Percentiles rank a stretch among this genome's conserved stretches.
phyloP scores from a whole-genome alignment of 2,888 invertebrate genomes.

The Noctuana brunneofusca region DNA sequence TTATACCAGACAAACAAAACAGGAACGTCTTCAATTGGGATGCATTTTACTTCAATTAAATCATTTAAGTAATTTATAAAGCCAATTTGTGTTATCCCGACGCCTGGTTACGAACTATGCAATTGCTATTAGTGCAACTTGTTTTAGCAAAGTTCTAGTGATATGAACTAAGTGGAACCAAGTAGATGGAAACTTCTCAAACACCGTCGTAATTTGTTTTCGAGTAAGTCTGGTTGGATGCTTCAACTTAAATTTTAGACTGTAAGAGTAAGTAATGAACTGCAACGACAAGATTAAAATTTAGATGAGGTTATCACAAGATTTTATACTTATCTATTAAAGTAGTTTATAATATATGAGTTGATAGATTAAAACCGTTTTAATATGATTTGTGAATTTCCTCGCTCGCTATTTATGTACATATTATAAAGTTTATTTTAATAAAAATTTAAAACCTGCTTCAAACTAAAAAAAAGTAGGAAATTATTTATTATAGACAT shows the following conservation, averaged over 20 bases:
- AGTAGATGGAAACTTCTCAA: constrained; percentile 8
- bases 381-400: neutral
- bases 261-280: neutral
- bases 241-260: neutral
- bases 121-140: constrained; percentile 11
- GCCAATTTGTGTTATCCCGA: neutral
- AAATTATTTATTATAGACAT: too few species aligned
- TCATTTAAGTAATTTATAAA: neutral
- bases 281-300: neutral
- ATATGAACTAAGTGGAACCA: constrained; percentile 7
- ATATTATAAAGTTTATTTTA: too few species aligned
- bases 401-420: neutral
- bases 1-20: neutral
- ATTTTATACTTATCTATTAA: neutral
- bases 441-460: too few species aligned
- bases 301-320: neutral
- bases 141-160: constrained; percentile 14
- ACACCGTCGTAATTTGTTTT: constrained; percentile 12
- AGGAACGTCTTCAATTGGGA: constrained; percentile 5
- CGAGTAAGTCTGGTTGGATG: neutral
- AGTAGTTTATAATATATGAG: neutral
- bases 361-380: neutral
- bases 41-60: constrained; percentile 8
- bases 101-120: neutral
- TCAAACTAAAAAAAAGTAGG: too few species aligned